Conservation (phyloP, 2,797 vertebrate genomes). For the Lemur catta region DNA sequence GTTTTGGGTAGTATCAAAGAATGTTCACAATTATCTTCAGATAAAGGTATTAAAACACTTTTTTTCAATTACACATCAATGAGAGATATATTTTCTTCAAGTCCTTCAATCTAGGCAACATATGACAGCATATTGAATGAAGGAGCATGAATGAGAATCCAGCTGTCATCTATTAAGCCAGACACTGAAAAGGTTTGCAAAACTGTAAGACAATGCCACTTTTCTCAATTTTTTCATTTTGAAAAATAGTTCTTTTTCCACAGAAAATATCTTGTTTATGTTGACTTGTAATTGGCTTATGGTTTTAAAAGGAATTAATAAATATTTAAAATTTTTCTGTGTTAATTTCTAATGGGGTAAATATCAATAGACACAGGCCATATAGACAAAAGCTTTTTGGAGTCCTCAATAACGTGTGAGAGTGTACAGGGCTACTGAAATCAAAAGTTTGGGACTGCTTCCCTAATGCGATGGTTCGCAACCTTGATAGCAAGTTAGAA, state of each 20-base stretch:
- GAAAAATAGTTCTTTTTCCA: not conserved
- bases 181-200: not conserved
- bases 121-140: not conserved
- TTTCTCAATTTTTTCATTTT: not conserved
- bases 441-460: not conserved
- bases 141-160: not conserved
- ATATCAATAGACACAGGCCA: not conserved
- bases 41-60: not conserved
- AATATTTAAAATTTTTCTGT: not conserved
- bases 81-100: not conserved
- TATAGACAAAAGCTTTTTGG: not conserved
- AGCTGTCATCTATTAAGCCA: not conserved
- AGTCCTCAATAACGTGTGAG: not conserved
- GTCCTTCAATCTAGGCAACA: not conserved
- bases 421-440: not conserved
- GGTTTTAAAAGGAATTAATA: conserved; percentile 22
- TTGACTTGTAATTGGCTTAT: not conserved
- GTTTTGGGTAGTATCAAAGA: not conserved
- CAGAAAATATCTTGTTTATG: conserved; percentile 2
- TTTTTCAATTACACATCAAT: not conserved
- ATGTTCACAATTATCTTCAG: not conserved
- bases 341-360: not conserved
- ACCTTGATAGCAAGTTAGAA: conserved; percentile 11
- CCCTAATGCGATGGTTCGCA: not conserved
- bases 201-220: not conserved